Base-by-base conservation (phyloP, 2,888 invertebrate genomes). In the Holacanthella duospinosa region DNA sequence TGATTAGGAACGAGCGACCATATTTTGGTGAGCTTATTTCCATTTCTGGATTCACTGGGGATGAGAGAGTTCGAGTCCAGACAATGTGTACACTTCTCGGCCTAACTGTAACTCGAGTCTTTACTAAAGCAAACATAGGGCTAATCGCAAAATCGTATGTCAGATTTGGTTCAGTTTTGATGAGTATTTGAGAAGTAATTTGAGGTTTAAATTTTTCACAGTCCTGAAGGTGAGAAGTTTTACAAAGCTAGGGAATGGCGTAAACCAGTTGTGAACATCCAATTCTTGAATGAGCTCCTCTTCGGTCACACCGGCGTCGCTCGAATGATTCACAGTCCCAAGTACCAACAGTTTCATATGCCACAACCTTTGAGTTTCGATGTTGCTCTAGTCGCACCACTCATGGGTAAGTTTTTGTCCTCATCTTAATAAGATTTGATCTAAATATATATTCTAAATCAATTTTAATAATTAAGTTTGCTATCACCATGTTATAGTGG, bases 251-350 rank as follows among this genome's bases (percentile, higher is more conserved):
- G 89, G 58, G 93, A 95, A 76, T 94, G 93, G 92, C 86, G 86
- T 74, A 87, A 89, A 44, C 90, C 92, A 1, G 86, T 92, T 1
- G 94, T 97, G 0, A 96, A 93, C 75, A 87, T 90, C 1, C 86
- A 89, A 71, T 96, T 95, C 95, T 79, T 97, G 68, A 91, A 89
- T 43, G 95, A 96, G 77, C 82, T 96, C 60, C 82, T 94, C 75
- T 85, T 94, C 63, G 95, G 95, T 0, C 89, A 93, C 77, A 28
- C 57, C 2, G 85, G 88, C 77, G 88, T 89, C 0, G 79, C 93
- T 48, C 85, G 87, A 66, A 75, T 77, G 64, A 74, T 77, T 0
- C 76, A 77, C 59, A 75, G 78, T 48, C 85, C 86, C 1, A 89
- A 91, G 74, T 95, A 93, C 76, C 92, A 92, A 75, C 89, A 92